phyloP scores from a whole-genome alignment of 2,113 vertebrate genomes.

The Dipodomys spectabilis region DNA sequence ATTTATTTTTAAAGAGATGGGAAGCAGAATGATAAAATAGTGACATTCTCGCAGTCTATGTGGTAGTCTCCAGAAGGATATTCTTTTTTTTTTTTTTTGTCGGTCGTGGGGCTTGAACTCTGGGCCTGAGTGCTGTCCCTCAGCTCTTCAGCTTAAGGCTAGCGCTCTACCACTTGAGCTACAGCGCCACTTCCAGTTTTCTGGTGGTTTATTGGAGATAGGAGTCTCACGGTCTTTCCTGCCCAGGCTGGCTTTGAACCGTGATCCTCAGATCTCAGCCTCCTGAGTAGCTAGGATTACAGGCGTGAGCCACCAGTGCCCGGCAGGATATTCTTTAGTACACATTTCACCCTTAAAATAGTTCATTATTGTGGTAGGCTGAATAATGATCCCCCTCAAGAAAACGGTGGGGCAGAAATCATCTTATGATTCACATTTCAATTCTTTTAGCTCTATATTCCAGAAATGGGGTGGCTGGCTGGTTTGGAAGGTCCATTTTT shows the following conservation, averaged over 20 bases:
- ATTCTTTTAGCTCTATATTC: neutral
- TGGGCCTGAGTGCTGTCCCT: no score
- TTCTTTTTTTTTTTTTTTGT: neutral
- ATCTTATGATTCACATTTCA: neutral
- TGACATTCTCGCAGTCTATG: neutral
- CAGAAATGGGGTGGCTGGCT: neutral
- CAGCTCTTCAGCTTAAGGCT: no score
- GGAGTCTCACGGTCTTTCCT: no score
- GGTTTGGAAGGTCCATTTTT: neutral
- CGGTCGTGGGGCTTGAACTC: no score
- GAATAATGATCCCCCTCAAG: neutral
- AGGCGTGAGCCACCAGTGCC: no score
- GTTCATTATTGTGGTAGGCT: neutral
- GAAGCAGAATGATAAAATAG: neutral
- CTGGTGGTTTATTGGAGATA: no score
- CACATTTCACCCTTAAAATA: neutral
- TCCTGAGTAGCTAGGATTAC: no score
- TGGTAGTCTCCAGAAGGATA: neutral
- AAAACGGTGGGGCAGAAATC: neutral
- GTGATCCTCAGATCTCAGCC: no score
- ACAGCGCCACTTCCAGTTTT: no score
- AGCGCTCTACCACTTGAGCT: no score
- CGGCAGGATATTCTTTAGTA: neutral
- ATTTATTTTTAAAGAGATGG: neutral
- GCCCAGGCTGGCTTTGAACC: no score